Evolutionary conservation across 2,113 vertebrate genomes (phyloP), one percentile per base, ranked within the genome.

Genomic region (Tachycineta bicolor): DNA sequence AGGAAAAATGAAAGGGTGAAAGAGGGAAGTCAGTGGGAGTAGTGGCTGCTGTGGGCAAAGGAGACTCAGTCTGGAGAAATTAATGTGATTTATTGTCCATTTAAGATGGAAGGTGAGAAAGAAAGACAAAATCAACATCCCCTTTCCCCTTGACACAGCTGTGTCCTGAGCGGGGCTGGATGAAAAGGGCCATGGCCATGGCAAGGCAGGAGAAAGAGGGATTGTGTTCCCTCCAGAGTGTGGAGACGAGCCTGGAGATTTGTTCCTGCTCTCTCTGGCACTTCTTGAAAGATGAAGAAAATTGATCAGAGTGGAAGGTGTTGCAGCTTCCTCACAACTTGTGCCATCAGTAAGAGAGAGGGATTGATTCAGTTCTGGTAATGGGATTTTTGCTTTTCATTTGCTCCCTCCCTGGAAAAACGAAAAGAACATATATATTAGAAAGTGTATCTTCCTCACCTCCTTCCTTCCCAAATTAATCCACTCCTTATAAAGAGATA

Each of bases 211-310:
- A 60, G 58, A 19, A 75, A 21, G 6, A 14, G 26, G 37, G 49
- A 14, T 5, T 3, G 0, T 20, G 26, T 7, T 56, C 9, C 43
- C 7, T 22, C 23, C 5, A 5, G 31, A 33, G 33, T 4, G 18
- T 23, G 43, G 26, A 34, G 47, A 25, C 8, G 46, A 53, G 8
- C 5, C 37, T 73, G 50, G n/a, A 81, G n/a, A 15, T 28, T 28
- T 17, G 19, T 2, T 52, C 5, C 1, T 31, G 4, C 56, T 39
- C 33, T 49, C 9, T 14, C 15, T 76, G 26, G n/a, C n/a, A 14
- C 28, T 2, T 59, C 62, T 28, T 21, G 23, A 60, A 88, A 31
- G 12, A 17, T 3, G 4, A 49, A 14, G 14, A 41, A 6, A 12
- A 14, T 4, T 12, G 6, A 5, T 34, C 13, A 10, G 33, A 49